Base-by-base conservation (phyloP, 2,888 invertebrate genomes). In the Phorcus lineatus region DNA sequence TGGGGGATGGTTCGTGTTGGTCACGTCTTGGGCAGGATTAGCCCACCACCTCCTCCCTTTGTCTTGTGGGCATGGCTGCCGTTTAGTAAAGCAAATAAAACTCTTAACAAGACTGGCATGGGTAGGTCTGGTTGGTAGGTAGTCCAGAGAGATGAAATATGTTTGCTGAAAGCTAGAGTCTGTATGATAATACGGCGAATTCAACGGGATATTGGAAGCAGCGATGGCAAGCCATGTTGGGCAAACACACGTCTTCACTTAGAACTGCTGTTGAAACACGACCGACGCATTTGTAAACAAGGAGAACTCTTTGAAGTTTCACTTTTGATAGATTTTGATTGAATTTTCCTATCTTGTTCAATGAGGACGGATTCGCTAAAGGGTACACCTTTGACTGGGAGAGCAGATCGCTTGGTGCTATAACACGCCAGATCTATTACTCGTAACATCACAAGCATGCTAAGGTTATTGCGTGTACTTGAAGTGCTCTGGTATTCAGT, bases 61-160 rank as follows among this genome's bases (percentile, higher is more conserved):
- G 70, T 70, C 70, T 70, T 70, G 70, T 36, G n/a, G 36, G 31
- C 70, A 70, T 36, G 31, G 31, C 70, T 36, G 70, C 31, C 70
- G 70, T 70, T 70, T 70, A 70, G 70, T 36, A 70, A 70, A 70
- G 70, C 70, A 70, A 70, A 70, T 28, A 70, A 70, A 70, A 70
- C 36, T 36, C 17, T 70, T 70, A 70, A 70, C 40, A 36, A 70
- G 70, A 36, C 70, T 16, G 40, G 16, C 36, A 31, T 19, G 36
- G 36, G 36, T 40, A 36, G 70, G 70, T 36, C 17, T 11, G 36
- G 36, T 36, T 28, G 70, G 36, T 70, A 70, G 70, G 36, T 70
- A 70, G 70, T n/a, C 6, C 19, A 16, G 36, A 36, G 19, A 40
- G 31, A 70, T 36, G 36, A 36, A 70, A 36, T 70, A 70, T 70